Percentiles rank a stretch among this genome's conserved stretches.
Conservation (phyloP, 2,797 vertebrate genomes). For the Mormyrus proboscirostris region DNA sequence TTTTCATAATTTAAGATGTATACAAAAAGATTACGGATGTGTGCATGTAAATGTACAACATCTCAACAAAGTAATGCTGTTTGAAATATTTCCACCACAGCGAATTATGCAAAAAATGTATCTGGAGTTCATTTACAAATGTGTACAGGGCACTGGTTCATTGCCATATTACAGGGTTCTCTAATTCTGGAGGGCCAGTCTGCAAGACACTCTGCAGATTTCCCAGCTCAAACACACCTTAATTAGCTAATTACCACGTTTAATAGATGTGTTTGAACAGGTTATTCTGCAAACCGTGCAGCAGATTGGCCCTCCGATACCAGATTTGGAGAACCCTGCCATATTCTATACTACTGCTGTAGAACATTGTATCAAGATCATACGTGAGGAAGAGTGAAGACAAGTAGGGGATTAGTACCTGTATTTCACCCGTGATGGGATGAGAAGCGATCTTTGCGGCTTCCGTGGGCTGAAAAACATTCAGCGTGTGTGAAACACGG, state of each 20-base stretch:
- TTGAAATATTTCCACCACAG: not conserved
- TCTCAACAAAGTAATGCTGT: not conserved
- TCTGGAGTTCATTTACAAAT: not conserved
- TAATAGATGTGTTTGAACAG: not conserved
- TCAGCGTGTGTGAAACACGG: not conserved
- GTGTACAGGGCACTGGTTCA: not conserved
- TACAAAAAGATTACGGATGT: not conserved
- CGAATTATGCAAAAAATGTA: not conserved
- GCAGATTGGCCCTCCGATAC: not conserved
- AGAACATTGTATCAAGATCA: not conserved
- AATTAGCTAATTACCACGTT: not conserved
- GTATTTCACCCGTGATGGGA: slow-evolving; percentile 92
- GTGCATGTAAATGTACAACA: not conserved
- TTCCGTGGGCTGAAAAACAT: slow-evolving; percentile 72
- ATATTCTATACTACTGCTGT: not conserved
- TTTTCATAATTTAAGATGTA: not conserved
- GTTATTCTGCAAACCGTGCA: not conserved
- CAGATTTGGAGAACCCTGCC: not conserved
- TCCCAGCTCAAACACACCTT: not conserved
- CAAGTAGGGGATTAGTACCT: slow-evolving; percentile 61
- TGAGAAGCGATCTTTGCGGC: slow-evolving; percentile 71
- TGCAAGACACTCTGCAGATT: not conserved
- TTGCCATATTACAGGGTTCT: not conserved
- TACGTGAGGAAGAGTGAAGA: not conserved
- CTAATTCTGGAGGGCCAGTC: not conserved